Conservation (phyloP, 2,113 vertebrate genomes). For the Zosterops japonicus region DNA sequence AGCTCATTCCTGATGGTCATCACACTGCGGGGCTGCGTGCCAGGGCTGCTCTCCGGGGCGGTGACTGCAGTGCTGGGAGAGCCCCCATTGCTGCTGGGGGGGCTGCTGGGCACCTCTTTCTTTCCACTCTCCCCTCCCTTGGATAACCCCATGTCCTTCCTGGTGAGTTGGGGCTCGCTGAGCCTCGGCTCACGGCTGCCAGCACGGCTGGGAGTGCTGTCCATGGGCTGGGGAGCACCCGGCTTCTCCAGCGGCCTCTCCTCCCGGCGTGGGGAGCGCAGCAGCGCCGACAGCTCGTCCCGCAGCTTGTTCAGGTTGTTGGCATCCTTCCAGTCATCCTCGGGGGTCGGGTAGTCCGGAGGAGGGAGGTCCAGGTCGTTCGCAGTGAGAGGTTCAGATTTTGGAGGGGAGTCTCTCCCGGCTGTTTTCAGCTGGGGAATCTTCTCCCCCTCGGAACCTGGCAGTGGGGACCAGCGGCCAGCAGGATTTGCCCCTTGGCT, state of each 20-base stretch:
- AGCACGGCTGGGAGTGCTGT: rapidly evolving
- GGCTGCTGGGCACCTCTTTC: neutral
- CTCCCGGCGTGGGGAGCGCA: conserved; percentile 54
- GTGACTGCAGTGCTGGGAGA: neutral
- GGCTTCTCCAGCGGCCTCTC: neutral
- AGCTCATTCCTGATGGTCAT: conserved; percentile 70
- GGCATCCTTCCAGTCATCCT: conserved; percentile 68
- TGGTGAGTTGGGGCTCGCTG: neutral
- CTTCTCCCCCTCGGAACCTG: neutral
- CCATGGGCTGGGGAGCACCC: rapidly evolving
- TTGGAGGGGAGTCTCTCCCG: neutral
- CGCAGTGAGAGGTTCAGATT: neutral
- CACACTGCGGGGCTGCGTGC: conserved; percentile 28
- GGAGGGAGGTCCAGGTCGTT: conserved; percentile 50
- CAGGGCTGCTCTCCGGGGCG: neutral
- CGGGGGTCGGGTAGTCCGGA: neutral
- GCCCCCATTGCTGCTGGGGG: neutral
- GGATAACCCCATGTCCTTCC: neutral
- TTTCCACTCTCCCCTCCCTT: neutral
- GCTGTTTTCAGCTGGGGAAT: neutral
- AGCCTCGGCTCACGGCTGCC: neutral
- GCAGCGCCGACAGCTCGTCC: conserved; percentile 68
- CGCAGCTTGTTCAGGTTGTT: conserved; percentile 69
- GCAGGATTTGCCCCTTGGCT: neutral
- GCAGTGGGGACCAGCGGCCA: rapidly evolving